phyloP scores from a whole-genome alignment of 2,797 vertebrate species.

The Margarornis squamiger region DNA sequence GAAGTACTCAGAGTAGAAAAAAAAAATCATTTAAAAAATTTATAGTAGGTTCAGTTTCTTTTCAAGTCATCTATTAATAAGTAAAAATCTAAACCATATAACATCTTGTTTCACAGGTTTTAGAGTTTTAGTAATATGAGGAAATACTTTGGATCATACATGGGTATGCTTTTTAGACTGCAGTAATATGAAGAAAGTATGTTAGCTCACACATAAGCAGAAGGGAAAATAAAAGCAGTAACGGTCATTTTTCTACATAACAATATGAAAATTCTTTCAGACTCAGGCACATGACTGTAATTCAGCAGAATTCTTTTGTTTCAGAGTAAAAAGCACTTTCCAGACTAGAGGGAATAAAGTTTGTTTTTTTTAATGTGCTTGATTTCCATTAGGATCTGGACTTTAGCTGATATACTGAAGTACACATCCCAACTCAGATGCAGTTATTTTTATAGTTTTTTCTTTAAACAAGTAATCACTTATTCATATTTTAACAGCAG shows the following conservation, averaged over 20 bases:
- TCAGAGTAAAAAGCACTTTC: neutral
- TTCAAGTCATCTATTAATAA: neutral
- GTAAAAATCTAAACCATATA: neutral
- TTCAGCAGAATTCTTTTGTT: neutral
- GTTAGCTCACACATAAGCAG: neutral
- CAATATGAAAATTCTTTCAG: neutral
- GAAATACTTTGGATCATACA: neutral
- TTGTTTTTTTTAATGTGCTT: neutral
- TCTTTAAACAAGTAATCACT: neutral
- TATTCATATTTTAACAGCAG: neutral
- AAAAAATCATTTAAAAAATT: neutral
- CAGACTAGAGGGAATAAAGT: neutral
- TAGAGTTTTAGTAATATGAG: neutral
- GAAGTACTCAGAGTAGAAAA: neutral
- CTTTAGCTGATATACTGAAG: neutral
- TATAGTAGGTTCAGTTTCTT: neutral
- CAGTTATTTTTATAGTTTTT: neutral
- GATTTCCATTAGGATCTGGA: neutral
- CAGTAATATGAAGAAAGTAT: neutral
- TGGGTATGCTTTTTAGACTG: neutral
- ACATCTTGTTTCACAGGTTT: neutral
- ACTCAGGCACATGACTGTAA: neutral
- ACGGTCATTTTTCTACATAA: neutral
- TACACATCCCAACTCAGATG: neutral
- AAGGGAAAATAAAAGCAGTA: neutral